Base-by-base conservation (phyloP, 2,888 invertebrate genomes). In the Eupithecia centaureata region DNA sequence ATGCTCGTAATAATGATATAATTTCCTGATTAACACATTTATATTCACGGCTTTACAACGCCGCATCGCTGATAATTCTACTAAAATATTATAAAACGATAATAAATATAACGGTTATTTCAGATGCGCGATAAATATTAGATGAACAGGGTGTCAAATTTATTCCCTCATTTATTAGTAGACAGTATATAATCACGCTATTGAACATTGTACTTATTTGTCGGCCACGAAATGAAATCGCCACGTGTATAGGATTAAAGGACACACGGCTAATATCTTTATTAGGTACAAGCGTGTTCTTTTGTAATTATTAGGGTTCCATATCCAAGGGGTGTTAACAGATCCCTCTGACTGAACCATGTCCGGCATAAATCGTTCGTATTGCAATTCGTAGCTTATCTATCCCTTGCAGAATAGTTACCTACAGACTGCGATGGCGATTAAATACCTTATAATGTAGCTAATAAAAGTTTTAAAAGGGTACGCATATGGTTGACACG, bases 201-300 rank as follows among this genome's bases (percentile, higher is more conserved):
- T 88, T 90, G 91, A 91, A 88, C 90, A 89, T 15, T 82, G 84
- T 86, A 79, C 89, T 89, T 89, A 92, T 91, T 91, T 88, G 88
- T 85, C 81, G 87, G 87, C 76, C 77, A 75, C 80, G 80, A 88
- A 90, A 92, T 90, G 91, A 92, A 89, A 89, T 78, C 71, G 91
- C 76, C 93, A 86, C 93, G 93, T 89, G 93, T 74, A 73, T 59
- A 42, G 90, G 92, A 90, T 93, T 91, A 90, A 75, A 75, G 57
- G 84, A 76, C 81, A 76, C 73, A 81, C 78, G 75, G 52, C 76
- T 77, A 78, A 82, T 82, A 80, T 85, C 82, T 83, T 77, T 84
- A 81, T 83, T 81, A 82, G 80, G 73, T 61, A 64, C 61, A 47
- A 22, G 73, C 73, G 47, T 51, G 28, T 22, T 63, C 54, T 33